Evolutionary conservation across 1,140 invertebrate species (phyloP), one percentile per base, ranked within the genome.

Genomic region (Camponotus vicinus): DNA sequence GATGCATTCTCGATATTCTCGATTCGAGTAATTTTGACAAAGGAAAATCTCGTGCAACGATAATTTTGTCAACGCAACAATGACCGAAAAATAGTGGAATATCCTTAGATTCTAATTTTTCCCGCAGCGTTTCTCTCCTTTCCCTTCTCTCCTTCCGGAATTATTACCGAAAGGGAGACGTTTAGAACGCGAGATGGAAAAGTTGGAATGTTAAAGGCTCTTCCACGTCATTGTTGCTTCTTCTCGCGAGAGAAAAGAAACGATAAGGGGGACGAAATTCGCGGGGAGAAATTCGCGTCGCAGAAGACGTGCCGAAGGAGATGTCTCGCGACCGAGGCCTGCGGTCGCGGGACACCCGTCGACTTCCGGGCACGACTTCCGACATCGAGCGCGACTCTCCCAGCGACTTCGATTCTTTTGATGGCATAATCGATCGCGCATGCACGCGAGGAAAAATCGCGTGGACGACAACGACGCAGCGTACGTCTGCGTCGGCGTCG

Each of bases 241-340:
- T 13, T 18, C 6, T 59, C 37, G 34, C 55, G 9, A 52, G 49
- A 52, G 5, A 52, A 52, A 52, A 52, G 15, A 18, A 21, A 42
- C 63, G 11, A 52, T 5, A 52, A 49, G 15, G 6, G 40, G 21
- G 37, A 4, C 42, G 70, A 87, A 8, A 15, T 57, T 6, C 57
- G 88, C 27, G 49, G 88, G 45, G 75, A 9, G 64, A 45, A 52
- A 52, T 49, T 71, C 69, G 90, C 89, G 59, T 88, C 84, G 88
- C 64, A 61, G 69, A 40, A 37, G 55, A 87, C 86, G 90, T 90
- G 88, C 89, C 91, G 86, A 92, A 92, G 90, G 85, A 88, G 92
- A 94, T 93, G 92, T 92, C 90, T 84, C 88, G 90, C 90, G 92
- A 95, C 92, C 92, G 94, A 95, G 95, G 95, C 95, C 95, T 95